Evolutionary conservation across 2,113 vertebrate species (phyloP).

Genomic region (Tretioscincus oriximinensis): DNA sequence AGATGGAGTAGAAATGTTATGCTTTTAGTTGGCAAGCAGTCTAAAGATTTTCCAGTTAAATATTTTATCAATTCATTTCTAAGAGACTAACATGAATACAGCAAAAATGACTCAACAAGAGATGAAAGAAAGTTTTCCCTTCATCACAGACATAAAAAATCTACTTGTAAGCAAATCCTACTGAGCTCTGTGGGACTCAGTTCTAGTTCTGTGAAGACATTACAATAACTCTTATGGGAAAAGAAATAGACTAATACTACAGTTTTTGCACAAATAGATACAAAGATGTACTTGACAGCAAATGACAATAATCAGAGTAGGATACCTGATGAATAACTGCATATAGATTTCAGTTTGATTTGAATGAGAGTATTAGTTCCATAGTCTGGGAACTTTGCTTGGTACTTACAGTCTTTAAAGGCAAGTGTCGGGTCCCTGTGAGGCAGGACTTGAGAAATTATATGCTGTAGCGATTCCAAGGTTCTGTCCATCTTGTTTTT

Average conservation of each 20-base stretch:
- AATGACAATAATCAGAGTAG: no score
- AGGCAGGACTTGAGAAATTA: constrained; percentile 69
- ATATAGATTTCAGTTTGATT: constrained; percentile 47
- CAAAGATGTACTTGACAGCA: not conserved
- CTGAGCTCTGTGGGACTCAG: not conserved
- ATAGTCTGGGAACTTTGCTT: constrained; percentile 30
- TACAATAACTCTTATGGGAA: not conserved
- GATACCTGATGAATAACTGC: not conserved
- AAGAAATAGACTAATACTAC: not conserved
- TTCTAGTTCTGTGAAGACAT: not conserved
- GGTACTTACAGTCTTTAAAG: constrained; percentile 84
- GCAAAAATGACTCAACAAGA: not conserved
- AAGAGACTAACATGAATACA: not conserved
- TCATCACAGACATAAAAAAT: not conserved
- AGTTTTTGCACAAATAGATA: not conserved
- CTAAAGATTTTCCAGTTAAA: constrained; percentile 2
- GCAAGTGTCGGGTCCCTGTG: constrained; percentile 72
- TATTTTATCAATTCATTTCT: not conserved
- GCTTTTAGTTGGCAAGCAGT: not conserved
- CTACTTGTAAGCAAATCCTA: not conserved
- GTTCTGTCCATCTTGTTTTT: constrained; percentile 71
- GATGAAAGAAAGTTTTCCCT: not conserved
- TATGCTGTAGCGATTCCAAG: constrained; percentile 70
- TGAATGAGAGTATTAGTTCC: constrained; percentile 38
- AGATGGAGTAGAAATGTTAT: not conserved